Evolutionary conservation across 2,888 invertebrate species (phyloP).

Genomic region (Scaptomyza tumidula): DNA sequence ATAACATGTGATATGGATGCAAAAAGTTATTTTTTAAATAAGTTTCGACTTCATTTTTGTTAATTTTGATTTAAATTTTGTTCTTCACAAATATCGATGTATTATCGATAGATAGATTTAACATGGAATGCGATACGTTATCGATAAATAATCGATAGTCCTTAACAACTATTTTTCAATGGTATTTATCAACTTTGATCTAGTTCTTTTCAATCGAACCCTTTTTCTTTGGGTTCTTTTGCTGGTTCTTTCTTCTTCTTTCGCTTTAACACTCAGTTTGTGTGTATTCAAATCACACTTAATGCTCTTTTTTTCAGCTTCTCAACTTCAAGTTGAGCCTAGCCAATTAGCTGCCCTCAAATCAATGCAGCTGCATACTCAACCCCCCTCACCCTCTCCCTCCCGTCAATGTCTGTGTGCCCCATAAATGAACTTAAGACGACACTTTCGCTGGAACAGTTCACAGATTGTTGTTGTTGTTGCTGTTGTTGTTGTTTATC

Average conservation of each 20-base stretch:
- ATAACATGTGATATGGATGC: no score
- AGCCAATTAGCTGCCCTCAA: constrained; percentile 49
- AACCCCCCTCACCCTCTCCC: not conserved
- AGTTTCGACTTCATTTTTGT: no score
- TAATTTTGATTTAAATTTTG: no score
- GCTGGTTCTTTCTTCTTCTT: not conserved
- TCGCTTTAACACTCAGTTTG: not conserved
- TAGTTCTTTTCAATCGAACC: no score
- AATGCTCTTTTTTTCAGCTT: not conserved
- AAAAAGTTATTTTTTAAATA: no score
- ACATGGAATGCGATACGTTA: not conserved
- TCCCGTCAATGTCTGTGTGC: not conserved
- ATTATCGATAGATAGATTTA: no score
- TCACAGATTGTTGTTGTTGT: constrained; percentile 49
- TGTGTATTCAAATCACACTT: constrained; percentile 32
- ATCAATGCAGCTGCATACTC: constrained; percentile 43
- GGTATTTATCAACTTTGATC: not conserved
- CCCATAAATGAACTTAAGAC: constrained; percentile 38
- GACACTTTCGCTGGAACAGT: constrained; percentile 60
- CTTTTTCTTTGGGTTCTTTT: not conserved
- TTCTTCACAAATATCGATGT: no score
- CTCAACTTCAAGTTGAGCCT: constrained; percentile 22
- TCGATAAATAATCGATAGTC: not conserved
- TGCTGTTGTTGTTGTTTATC: constrained; percentile 64
- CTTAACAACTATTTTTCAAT: not conserved